Evolutionary conservation across 2,888 invertebrate species (phyloP), one percentile per base, ranked within the genome.

Genomic region (Drosophila melanosoma): DNA sequence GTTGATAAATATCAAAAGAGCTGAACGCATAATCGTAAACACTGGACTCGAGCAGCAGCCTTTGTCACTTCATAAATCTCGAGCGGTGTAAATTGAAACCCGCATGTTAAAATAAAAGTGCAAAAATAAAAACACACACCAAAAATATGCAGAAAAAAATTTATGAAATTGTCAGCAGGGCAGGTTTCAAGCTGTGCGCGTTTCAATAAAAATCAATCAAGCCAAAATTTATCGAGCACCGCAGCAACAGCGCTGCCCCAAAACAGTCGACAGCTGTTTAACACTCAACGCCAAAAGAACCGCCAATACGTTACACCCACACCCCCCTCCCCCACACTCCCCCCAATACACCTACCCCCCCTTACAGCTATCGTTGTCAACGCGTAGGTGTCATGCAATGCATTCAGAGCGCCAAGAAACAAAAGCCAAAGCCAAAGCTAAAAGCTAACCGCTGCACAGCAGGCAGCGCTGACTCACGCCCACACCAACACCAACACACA

Each of bases 171-270:
- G 89, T 88, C 88, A 74, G 56, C 56, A 38, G 26, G 26, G 79
- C 81, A 69, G 74, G 73, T 83, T 69, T 90, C 87, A 81, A 90
- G 90, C 89, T 83, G 87, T 66, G 87, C 87, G 81, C 81, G 79
- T 87, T 85, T 86, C 90, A 88, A 87, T 87, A 87, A 87, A 87
- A 87, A 87, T 87, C 87, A 87, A 90, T 87, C 90, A 88, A 88
- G 45, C 68, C 52, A 56, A 87, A 87, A 87, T 89, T 89, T 87
- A 85, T 85, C 84, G 85, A 86, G 74, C 86, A 62, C 56, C 72
- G 54, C 40, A 48, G 63, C 42, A 1, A 5, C 23, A 45, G 23
- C 23, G 54, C 59, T n/a, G 59, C 35, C 32, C 52, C 26, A 12
- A 12, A 45, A 52, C 63, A 48, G 32, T 26, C 72, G 81, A 86